Base-by-base conservation (phyloP, 1,140 invertebrate genomes). In the Hyphantria cunea region DNA sequence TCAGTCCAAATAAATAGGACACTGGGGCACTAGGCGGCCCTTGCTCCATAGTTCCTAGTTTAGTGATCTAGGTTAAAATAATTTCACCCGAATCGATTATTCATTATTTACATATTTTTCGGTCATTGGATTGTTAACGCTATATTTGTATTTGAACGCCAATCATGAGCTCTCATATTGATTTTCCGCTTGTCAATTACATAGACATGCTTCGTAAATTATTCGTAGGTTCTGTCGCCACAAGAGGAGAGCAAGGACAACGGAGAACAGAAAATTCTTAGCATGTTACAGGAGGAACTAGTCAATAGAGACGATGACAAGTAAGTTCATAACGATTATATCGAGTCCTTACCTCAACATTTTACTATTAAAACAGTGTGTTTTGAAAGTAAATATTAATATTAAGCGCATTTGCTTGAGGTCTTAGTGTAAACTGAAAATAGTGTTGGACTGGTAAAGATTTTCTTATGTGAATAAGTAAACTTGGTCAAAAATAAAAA, bases 291-390 rank as follows among this genome's bases (percentile, higher is more conserved):
- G 72, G 95, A 96, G 83, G 96, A 97, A 80, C 92, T 98, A 14
- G 94, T 97, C 58, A 96, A 94, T 74, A 93, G 96, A 82, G 95
- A 97, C 91, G 95, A 94, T 34, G 93, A 95, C 80, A 94, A 93
- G 95, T 95, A 90, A 92, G 88, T 92, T 55, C 39, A 49, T 47
- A 51, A 37, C n/a, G 32, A 9, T 51, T 44, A 37, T 45, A 50
- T 11, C 25, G 13, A 51, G 14, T 53, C 25, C 47, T 50, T 49
- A 12, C 47, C 53, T 10, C 25, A 2, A 41, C 41, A 52, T 41
- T 4, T 63, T 13, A 10, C 37, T 14, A 37, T 52, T 14, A 34
- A 11, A 3, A 25, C 17, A 5, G 17, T 25, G 17, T 25, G 5
- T 5, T 1, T 25, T 25, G 5, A 5, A 25, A 25, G 5, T 25